These are phyloP conservation scores for Morinoia aosen DNA, from an alignment of 2,888 invertebrate genomes.

Conservation along the genomic window DNA sequence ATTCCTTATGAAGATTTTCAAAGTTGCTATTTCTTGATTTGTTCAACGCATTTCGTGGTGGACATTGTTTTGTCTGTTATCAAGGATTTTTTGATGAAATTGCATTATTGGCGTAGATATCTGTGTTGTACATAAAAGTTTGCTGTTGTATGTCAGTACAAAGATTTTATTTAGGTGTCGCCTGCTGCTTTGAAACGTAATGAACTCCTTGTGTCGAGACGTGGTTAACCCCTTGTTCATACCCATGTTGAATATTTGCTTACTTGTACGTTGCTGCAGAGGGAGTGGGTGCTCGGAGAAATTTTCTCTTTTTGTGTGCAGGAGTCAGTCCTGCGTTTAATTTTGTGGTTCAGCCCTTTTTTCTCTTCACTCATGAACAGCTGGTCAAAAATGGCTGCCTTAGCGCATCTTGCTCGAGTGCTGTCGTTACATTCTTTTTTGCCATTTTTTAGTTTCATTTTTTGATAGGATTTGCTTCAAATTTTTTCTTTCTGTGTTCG, in stretches of 20 bases:
- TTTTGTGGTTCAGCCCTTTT: background rate
- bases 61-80: background rate
- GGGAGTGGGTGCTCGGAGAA: background rate
- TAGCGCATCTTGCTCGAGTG: background rate
- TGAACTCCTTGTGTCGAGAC: background rate
- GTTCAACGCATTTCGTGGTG: background rate
- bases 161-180: background rate
- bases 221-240: background rate
- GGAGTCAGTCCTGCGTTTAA: background rate
- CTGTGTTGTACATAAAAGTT: background rate
- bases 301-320: background rate
- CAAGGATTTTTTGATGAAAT: background rate
- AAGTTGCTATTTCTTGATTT: background rate
- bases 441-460: too few relatives aligned
- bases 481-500: too few relatives aligned
- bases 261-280: background rate
- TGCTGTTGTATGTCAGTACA: background rate
- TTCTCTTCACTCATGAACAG: background rate
- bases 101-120: background rate
- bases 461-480: too few relatives aligned
- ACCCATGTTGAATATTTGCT: background rate
- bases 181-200: background rate
- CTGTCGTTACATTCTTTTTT: background rate
- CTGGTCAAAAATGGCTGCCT: background rate
- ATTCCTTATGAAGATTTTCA: background rate